Evolutionary conservation across 1,140 invertebrate species (phyloP), one percentile per base, ranked within the genome.

Genomic region (Drosophila bifasciata): DNA sequence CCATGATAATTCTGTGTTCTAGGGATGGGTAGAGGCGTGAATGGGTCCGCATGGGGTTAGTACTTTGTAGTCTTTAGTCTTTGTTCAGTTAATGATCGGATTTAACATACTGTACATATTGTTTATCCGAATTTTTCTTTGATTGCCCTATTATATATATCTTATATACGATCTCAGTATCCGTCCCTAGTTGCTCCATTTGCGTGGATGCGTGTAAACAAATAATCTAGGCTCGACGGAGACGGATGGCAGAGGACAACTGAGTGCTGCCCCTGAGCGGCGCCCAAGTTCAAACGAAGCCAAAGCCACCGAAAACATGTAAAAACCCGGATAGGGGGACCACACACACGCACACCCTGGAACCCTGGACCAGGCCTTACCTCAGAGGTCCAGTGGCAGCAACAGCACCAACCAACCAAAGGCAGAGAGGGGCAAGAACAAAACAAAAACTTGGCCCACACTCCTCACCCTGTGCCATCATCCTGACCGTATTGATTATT

Each of bases 151-250:
- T 45, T 13, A 1, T 9, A 17, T 17, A 8, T n/a, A 16, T 21
- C 17, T 52, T 21, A 13, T 23, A 23, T 25, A 5, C 25, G 36
- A 28, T n/a, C n/a, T 40, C 43, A 32, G 13, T 19, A 5, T 69
- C 48, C 79, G 72, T 57, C 58, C 60, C 45, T 69, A 69, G 66
- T 40, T 23, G 32, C 25, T 46, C 50, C 55, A 56, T 71, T 52
- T 56, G n/a, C n/a, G 53, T 74, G 70, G 67, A 67, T 90, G 88
- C 88, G 84, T 90, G 88, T 88, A 90, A 90, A 73, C 88, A 90
- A 90, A 90, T 90, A 77, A 90, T 90, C 88, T 83, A 79, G 78
- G 51, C 49, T 25, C 57, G 43, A 55, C 41, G 32, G 19, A 48
- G 51, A 36, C 11, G 32, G 11, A 36, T 36, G 32, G 32, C 32